A percentile compares a stretch with the other conserved stretches of the same genome.
phyloP scores from a whole-genome alignment of 2,113 vertebrate species.

The Amblyopsis rosae region DNA sequence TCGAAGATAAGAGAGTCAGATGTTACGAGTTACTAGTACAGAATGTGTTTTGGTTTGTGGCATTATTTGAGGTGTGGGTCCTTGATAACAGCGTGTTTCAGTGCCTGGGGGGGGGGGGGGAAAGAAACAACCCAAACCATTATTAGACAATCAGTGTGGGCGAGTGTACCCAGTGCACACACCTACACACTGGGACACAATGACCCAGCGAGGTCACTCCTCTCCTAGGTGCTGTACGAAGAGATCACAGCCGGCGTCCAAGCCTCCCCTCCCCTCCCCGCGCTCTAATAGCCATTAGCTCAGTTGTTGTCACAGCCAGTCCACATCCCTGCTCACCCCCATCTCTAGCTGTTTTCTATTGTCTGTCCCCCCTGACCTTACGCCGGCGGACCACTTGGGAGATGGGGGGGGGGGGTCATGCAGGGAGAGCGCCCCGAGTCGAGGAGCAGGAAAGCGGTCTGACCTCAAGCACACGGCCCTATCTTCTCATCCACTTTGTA shows the following conservation, averaged over 20 bases:
- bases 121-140: conserved; percentile 64
- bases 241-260: conserved; percentile 60
- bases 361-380: conserved; percentile 35
- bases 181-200: conserved; percentile 23
- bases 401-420: conserved; percentile 9
- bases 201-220: conserved; percentile 83
- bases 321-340: conserved; percentile 50
- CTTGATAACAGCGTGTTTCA: conserved; percentile 29
- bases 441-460: conserved; percentile 45
- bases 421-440: background rate
- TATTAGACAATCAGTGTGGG: conserved; percentile 70
- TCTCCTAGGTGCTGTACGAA: conserved; percentile 64
- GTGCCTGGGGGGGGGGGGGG: conserved; percentile 68
- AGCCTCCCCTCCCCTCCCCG: conserved; percentile 41
- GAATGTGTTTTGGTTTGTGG: background rate
- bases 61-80: background rate
- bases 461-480: conserved; percentile 64
- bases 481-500: conserved; percentile 57
- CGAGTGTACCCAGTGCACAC: conserved; percentile 44
- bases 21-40: conserved; percentile 4
- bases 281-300: conserved; percentile 58
- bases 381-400: conserved; percentile 4
- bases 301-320: conserved; percentile 56
- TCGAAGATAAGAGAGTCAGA: conserved; percentile 44
- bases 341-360: conserved; percentile 25